Conservation (phyloP, 2,113 vertebrate species). For the Cepphus grylle region DNA sequence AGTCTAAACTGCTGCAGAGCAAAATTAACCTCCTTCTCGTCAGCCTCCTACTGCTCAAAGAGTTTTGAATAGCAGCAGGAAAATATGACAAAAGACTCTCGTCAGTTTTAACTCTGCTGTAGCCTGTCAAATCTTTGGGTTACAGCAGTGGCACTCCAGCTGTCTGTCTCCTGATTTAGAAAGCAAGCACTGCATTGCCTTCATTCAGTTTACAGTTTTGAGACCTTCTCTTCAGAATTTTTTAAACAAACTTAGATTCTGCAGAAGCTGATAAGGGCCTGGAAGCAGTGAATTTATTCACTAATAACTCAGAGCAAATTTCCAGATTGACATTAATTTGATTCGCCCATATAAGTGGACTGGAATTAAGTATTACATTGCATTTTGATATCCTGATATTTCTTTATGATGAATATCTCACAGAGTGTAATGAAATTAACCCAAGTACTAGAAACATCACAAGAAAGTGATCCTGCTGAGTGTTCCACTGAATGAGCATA, state of each 20-base stretch:
- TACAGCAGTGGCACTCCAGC: conserved; percentile 30
- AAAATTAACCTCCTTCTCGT: conserved; percentile 50
- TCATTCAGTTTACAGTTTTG: not conserved
- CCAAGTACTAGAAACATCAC: conserved; percentile 36
- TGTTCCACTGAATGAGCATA: conserved; percentile 5
- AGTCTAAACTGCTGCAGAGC: not conserved
- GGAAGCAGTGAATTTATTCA: conserved; percentile 12
- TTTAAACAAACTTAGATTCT: not conserved
- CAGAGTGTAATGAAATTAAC: conserved; percentile 40
- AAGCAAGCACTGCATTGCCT: not conserved
- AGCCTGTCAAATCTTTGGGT: conserved; percentile 52
- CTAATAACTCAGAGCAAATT: conserved; percentile 19
- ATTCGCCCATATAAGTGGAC: conserved; percentile 18
- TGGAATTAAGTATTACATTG: conserved; percentile 20
- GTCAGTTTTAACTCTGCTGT: conserved; percentile 51
- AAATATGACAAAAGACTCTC: conserved; percentile 56
- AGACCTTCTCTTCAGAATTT: not conserved
- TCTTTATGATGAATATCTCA: conserved; percentile 46
- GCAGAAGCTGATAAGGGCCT: conserved; percentile 15
- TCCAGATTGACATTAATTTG: conserved; percentile 39
- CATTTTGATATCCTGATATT: conserved; percentile 56
- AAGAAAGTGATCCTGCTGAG: conserved; percentile 37
- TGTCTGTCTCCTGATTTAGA: conserved; percentile 38
- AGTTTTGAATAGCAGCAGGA: conserved; percentile 56
- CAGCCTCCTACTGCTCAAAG: conserved; percentile 28